These are phyloP conservation scores for Spicauda simplicius DNA, from an alignment of 2,888 invertebrate genomes.

Conservation along the genomic window DNA sequence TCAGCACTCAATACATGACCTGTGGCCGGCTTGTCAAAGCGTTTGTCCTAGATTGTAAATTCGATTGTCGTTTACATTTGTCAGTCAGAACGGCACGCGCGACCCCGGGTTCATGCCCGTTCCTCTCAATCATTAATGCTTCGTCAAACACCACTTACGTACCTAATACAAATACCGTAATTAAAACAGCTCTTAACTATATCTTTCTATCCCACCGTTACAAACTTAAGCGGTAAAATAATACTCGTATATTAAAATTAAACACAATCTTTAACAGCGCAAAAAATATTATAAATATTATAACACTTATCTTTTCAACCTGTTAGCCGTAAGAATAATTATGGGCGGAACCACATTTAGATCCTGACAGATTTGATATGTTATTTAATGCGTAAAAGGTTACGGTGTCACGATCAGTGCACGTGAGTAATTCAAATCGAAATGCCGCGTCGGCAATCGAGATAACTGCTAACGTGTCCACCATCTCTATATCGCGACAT, in stretches of 20 bases:
- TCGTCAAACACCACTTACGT: constrained; percentile 55
- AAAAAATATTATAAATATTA: constrained; percentile 16
- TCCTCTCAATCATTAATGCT: constrained; percentile 59
- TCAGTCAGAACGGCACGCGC: constrained; percentile 58
- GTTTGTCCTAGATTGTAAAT: constrained; percentile 12
- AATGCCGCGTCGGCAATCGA: constrained; percentile 11
- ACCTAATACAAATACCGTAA: constrained; percentile 47
- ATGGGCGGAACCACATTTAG: constrained; percentile 21
- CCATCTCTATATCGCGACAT: constrained; percentile 24
- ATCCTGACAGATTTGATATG: constrained; percentile 22
- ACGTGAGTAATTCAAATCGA: constrained; percentile 13
- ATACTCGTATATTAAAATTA: constrained; percentile 3
- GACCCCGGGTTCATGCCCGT: constrained; percentile 66
- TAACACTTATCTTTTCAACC: constrained; percentile 13
- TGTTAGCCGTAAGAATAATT: constrained; percentile 9
- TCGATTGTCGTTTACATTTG: constrained; percentile 59
- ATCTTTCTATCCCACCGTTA: background rate
- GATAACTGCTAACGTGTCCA: constrained; percentile 31
- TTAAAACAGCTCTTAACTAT: background rate
- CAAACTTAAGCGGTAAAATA: background rate
- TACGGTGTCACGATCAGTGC: constrained; percentile 15
- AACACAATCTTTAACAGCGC: constrained; percentile 1
- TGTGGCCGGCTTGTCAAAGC: constrained; percentile 7
- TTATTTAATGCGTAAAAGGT: constrained; percentile 28
- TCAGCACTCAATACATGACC: constrained; percentile 5